Evolutionary conservation across 2,797 vertebrate species (phyloP).

Genomic region (Cirrhinus molitorella): DNA sequence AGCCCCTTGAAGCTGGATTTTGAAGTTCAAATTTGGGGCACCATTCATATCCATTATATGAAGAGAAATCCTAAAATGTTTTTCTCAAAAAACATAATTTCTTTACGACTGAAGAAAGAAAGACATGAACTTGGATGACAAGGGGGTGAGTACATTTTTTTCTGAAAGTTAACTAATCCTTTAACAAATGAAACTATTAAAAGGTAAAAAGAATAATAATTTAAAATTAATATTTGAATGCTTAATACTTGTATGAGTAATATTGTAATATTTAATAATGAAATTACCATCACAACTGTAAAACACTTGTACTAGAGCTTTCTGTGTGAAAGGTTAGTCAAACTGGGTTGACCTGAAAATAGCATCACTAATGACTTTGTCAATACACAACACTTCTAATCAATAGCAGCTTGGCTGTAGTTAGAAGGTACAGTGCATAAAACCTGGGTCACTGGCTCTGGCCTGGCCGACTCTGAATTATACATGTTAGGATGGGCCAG

Average conservation of each 20-base stretch:
- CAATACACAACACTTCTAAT: constrained; percentile 18
- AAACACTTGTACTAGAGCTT: background rate
- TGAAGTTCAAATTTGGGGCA: too few species aligned
- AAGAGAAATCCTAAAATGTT: too few species aligned
- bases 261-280: background rate
- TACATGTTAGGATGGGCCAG: constrained; percentile 55
- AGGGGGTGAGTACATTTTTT: too few species aligned
- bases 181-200: too few species aligned
- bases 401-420: constrained; percentile 26
- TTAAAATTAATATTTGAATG: background rate
- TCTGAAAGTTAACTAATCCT: too few species aligned
- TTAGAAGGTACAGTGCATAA: constrained; percentile 7
- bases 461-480: constrained; percentile 57
- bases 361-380: constrained; percentile 7
- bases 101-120: too few species aligned
- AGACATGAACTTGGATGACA: too few species aligned
- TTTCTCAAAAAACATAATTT: too few species aligned
- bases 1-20: too few species aligned
- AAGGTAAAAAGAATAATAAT: too few species aligned
- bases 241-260: background rate
- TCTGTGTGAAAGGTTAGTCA: constrained; percentile 19
- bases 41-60: too few species aligned
- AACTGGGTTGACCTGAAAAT: constrained; percentile 16
- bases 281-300: background rate
- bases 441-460: constrained; percentile 30